Conservation (phyloP, 1,140 invertebrate species). For the Lepeophtheirus salmonis region DNA sequence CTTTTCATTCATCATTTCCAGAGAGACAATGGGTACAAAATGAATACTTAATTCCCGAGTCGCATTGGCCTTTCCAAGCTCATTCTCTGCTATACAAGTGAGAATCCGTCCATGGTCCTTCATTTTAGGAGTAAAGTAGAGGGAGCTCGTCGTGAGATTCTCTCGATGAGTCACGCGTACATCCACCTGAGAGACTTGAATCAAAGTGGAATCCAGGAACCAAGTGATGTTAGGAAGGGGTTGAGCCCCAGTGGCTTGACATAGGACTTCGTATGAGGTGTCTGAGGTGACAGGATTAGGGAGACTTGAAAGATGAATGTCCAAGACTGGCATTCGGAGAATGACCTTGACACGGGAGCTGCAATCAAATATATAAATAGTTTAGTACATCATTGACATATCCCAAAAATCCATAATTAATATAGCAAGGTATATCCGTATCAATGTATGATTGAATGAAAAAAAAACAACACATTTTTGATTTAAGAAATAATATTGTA, state of each 20-base stretch:
- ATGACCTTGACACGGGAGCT: conserved; percentile 3
- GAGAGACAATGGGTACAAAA: background rate
- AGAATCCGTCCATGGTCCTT: conserved; percentile 19
- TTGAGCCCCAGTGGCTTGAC: conserved; percentile 54
- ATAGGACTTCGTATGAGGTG: conserved; percentile 35
- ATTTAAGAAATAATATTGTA: no score
- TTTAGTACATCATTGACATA: no score
- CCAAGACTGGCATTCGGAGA: conserved; percentile 2
- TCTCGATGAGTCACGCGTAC: background rate
- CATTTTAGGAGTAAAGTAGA: conserved; percentile 17
- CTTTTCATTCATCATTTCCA: conserved; percentile 4
- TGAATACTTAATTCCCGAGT: background rate
- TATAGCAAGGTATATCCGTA: no score
- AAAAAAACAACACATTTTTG: no score
- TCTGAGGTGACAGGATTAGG: conserved; percentile 12
- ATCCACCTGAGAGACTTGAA: conserved; percentile 18
- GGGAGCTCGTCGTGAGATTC: conserved; percentile 15
- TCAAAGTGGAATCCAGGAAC: conserved; percentile 32
- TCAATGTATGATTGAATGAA: no score
- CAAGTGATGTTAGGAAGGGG: conserved; percentile 55
- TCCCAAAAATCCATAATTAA: no score
- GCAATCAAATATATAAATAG: no score
- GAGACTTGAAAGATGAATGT: background rate
- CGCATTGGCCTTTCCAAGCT: background rate
- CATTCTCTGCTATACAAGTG: conserved; percentile 20